Percentiles rank a stretch among this genome's conserved stretches.
Conservation (phyloP, 2,888 invertebrate genomes). For the Amiota mariae region DNA sequence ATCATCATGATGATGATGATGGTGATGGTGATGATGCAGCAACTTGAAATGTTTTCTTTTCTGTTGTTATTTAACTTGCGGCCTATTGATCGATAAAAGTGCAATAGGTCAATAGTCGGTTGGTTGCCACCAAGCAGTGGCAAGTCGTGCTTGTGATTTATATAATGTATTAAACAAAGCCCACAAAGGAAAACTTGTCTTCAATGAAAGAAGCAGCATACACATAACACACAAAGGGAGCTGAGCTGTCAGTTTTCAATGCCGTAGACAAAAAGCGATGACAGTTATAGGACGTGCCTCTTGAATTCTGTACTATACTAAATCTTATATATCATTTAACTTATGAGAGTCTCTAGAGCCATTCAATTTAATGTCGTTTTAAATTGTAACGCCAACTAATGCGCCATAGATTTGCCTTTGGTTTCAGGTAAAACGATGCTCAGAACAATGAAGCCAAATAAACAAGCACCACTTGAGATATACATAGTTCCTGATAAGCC, state of each 20-base stretch:
- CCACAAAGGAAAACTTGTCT: slow-evolving; percentile 39
- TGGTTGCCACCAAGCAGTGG: slow-evolving; percentile 46
- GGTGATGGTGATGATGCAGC: not conserved
- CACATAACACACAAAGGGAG: slow-evolving; percentile 4
- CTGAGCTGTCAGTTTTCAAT: slow-evolving; percentile 36
- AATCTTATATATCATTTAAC: no score
- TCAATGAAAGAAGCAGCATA: no score
- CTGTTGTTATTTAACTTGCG: not conserved
- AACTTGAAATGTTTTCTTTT: not conserved
- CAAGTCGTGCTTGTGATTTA: slow-evolving; percentile 33
- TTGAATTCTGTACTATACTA: not conserved
- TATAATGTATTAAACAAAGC: slow-evolving; percentile 16
- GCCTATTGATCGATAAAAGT: slow-evolving; percentile 36
- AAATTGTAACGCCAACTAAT: not conserved
- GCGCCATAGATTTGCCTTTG: slow-evolving; percentile 63
- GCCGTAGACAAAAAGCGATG: not conserved
- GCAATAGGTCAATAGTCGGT: slow-evolving; percentile 55
- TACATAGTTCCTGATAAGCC: slow-evolving; percentile 17
- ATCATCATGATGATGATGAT: not conserved
- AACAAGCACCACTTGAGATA: slow-evolving; percentile 39
- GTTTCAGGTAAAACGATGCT: slow-evolving; percentile 66
- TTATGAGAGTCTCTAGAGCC: no score
- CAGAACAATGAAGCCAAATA: slow-evolving; percentile 59
- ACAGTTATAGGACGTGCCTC: slow-evolving; percentile 10
- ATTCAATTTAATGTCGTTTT: no score